Conservation (phyloP, 2,113 vertebrate genomes). For the Albula goreensis region DNA sequence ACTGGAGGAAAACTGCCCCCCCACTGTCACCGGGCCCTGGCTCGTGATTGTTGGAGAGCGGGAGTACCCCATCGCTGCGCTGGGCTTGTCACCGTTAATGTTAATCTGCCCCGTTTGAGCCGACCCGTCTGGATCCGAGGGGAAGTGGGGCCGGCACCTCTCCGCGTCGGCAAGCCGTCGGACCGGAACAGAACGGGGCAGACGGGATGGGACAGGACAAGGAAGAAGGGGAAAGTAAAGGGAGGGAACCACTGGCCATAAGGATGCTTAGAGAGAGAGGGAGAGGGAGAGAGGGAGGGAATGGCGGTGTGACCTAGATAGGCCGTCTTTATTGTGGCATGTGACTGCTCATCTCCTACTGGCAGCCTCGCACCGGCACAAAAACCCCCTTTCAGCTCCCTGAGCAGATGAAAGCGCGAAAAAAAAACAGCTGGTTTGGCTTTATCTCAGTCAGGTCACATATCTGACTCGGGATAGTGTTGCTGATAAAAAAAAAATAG, state of each 20-base stretch:
- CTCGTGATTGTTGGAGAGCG: not conserved
- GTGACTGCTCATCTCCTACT: conserved; percentile 43
- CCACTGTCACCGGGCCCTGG: too few relatives aligned
- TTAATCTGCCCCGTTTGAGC: not conserved
- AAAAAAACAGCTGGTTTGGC: conserved; percentile 55
- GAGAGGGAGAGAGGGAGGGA: conserved; percentile 21
- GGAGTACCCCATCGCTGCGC: not conserved
- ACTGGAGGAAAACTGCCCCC: not conserved
- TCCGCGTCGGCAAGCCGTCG: too few relatives aligned
- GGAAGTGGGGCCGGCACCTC: too few relatives aligned
- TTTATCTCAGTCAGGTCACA: conserved; percentile 53
- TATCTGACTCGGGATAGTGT: conserved; percentile 49
- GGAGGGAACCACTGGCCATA: not conserved
- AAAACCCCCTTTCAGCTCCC: conserved; percentile 52
- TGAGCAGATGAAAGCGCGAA: conserved; percentile 48
- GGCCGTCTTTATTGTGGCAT: conserved; percentile 32
- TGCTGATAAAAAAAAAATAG: conserved; percentile 19
- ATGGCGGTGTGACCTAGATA: conserved; percentile 55
- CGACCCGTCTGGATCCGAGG: not conserved
- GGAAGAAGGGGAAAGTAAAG: too few relatives aligned
- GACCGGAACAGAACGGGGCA: too few relatives aligned
- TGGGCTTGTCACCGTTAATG: not conserved
- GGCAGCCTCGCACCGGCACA: conserved; percentile 42
- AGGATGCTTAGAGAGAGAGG: not conserved
- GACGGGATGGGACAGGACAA: too few relatives aligned